Conservation (phyloP, 2,888 invertebrate species). For the Amitus sp. region DNA sequence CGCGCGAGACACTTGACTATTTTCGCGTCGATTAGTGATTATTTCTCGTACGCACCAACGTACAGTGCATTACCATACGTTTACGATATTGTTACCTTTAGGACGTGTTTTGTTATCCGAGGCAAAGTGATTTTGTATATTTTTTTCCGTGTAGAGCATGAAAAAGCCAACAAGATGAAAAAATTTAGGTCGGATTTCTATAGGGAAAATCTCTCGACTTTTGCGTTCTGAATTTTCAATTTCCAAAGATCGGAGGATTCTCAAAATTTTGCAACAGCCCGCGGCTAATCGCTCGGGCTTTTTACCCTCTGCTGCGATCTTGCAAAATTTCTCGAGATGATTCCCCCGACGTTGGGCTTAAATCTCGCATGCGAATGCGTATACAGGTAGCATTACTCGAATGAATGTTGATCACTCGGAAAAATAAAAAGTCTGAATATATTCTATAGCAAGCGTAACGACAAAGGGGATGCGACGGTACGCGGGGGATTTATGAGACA, state of each 20-base stretch:
- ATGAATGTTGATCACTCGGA: conserved; percentile 56
- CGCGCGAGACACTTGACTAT: conserved; percentile 4
- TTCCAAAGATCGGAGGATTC: no score
- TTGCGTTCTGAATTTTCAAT: conserved; percentile 48
- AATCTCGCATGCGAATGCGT: conserved; percentile 13
- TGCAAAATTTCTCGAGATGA: no score
- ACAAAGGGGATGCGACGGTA: conserved; percentile 21
- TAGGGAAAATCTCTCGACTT: conserved; percentile 61
- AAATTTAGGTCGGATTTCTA: conserved; percentile 56
- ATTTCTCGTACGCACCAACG: no score
- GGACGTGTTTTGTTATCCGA: conserved; percentile 62
- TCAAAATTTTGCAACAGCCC: no score
- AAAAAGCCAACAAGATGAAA: conserved; percentile 47
- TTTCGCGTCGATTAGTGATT: no score
- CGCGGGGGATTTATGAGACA: conserved; percentile 1
- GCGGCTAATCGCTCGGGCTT: no score
- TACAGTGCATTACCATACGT: conserved; percentile 34
- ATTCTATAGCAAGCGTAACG: conserved; percentile 37
- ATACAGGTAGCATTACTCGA: conserved; percentile 50
- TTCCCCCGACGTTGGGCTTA: no score
- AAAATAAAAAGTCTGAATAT: conserved; percentile 53
- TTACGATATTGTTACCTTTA: conserved; percentile 45
- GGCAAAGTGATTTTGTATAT: conserved; percentile 64
- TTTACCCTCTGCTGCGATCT: no score
- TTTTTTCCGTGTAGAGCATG: conserved; percentile 65